Evolutionary conservation across 2,797 vertebrate species (phyloP).

Genomic region (Chelon auratus): DNA sequence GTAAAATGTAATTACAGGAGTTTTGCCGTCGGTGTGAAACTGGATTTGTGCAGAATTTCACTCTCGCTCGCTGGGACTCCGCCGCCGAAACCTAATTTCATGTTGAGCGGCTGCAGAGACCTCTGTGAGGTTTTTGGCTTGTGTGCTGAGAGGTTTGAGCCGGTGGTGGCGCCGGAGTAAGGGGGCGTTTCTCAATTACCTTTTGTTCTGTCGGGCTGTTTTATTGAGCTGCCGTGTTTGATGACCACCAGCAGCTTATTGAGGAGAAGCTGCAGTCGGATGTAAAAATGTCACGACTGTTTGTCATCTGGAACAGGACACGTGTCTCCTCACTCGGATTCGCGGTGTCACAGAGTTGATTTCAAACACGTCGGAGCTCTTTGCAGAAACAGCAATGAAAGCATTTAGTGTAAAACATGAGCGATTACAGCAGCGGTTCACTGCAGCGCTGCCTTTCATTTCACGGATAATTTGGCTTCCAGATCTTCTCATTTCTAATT

Average conservation of each 20-base stretch:
- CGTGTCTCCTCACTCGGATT: slow-evolving; percentile 6
- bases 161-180: slow-evolving; percentile 23
- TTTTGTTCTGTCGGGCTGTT: slow-evolving; percentile 22
- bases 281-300: slow-evolving; percentile 52
- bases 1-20: slow-evolving; percentile 70
- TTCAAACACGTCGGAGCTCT: neutral
- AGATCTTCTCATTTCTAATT: slow-evolving; percentile 28
- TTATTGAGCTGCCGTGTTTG: slow-evolving; percentile 62
- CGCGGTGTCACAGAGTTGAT: slow-evolving; percentile 6
- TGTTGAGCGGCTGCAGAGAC: slow-evolving; percentile 58
- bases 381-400: neutral
- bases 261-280: slow-evolving; percentile 28
- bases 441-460: slow-evolving; percentile 26
- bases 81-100: slow-evolving; percentile 67
- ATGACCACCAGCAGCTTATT: slow-evolving; percentile 37
- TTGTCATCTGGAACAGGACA: slow-evolving; percentile 35
- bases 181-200: slow-evolving; percentile 43
- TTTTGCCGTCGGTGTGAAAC: slow-evolving; percentile 53
- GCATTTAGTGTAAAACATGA: neutral
- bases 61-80: slow-evolving; percentile 54
- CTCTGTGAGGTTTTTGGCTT: slow-evolving; percentile 29
- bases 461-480: slow-evolving; percentile 35
- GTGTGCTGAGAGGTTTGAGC: slow-evolving; percentile 28
- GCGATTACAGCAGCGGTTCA: slow-evolving; percentile 21
- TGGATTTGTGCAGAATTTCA: slow-evolving; percentile 67